Base-by-base conservation (phyloP, 2,113 vertebrate genomes). In the Reinhardtius hippoglossoides region DNA sequence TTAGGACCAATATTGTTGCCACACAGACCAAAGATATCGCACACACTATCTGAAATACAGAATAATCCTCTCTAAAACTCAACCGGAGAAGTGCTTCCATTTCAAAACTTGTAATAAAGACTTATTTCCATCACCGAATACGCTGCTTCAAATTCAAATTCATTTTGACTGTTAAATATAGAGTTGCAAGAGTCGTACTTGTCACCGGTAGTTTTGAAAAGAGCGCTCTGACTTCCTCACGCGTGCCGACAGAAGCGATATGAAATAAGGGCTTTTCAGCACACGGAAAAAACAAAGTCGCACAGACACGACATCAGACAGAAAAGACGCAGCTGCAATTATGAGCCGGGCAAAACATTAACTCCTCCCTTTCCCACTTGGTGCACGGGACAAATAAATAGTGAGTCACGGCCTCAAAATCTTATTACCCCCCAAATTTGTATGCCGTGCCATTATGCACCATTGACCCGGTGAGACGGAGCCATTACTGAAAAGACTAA, bases 401-500 rank as follows among this genome's bases (percentile, higher is more conserved):
- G 56, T 40, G 46, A 82, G 23, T 35, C 58, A 69, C 35, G 15
- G 40, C 26, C 52, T 70, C 16, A 56, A 56, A 52, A 55, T 55
- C 40, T 15, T 55, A 62, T 37, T 18, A 31, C 21, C 57, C 18
- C 52, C 12, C 31, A 52, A 1, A 74, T 76, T 54, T 58, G 81
- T 74, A 81, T 86, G 85, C 87, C 20, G 10, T 58, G 62, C 65
- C 76, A 79, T 78, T 21, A 75, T 9, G 27, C 79, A 69, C 31
- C 77, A 74, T 65, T 87, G 87, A 88, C 82, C 85, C 76, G 64
- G 67, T 58, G 75, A 84, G 86, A 81, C 76, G 56, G 76, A 80
- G 84, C 71, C 81, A 88, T 89, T 82, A 81, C 65, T 84, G 78
- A 84, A 88, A 81, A 84, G 89, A 78, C 86, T 85, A 77, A 91